phyloP scores from a whole-genome alignment of 2,888 invertebrate species.

The Eulithis testata region DNA sequence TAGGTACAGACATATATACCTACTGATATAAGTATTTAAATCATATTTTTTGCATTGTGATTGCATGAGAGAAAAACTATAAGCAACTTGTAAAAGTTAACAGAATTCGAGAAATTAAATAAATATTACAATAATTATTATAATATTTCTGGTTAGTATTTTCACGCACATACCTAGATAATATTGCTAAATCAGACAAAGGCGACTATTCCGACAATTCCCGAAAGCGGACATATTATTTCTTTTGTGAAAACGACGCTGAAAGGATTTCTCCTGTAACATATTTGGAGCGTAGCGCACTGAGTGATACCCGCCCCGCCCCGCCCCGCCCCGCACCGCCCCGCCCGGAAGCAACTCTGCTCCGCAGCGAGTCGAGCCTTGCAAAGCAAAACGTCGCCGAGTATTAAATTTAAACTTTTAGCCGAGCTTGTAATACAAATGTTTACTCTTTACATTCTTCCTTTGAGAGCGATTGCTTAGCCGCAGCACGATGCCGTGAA shows the following conservation, averaged over 20 bases:
- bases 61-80: too few species aligned
- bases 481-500: not conserved
- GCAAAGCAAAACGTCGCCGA: conserved; percentile 3
- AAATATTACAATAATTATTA: too few species aligned
- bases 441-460: conserved; percentile 15
- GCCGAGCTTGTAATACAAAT: conserved; percentile 10
- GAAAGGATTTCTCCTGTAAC: conserved; percentile 17
- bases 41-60: too few species aligned
- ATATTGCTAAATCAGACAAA: not conserved
- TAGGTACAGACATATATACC: too few species aligned
- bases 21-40: too few species aligned
- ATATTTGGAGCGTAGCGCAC: conserved; percentile 20
- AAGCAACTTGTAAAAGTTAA: too few species aligned
- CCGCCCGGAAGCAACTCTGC: not conserved
- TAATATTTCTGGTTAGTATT: too few species aligned
- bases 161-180: not conserved
- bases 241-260: conserved; percentile 13
- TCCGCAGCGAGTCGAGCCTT: not conserved
- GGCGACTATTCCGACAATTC: conserved; percentile 6
- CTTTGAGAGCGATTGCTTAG: conserved; percentile 6
- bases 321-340: not conserved
- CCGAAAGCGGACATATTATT: conserved; percentile 18
- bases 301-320: conserved; percentile 1
- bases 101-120: too few species aligned
- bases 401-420: conserved; percentile 16